Evolutionary conservation across 2,113 vertebrate species (phyloP), one percentile per base, ranked within the genome.

Genomic region (Cryptomyrus ogoouensis): DNA sequence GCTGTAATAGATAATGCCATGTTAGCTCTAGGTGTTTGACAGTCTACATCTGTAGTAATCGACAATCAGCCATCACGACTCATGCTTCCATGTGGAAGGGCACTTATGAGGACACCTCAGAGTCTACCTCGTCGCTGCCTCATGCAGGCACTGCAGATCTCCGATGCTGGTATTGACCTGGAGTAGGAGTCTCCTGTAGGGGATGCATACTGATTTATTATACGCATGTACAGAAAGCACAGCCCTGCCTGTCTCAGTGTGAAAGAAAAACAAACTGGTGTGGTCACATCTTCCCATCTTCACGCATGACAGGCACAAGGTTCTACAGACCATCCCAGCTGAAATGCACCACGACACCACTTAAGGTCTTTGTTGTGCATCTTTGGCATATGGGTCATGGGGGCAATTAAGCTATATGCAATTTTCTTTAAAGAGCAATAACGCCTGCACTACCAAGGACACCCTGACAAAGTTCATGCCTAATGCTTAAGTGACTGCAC

Each of bases 401-500:
- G 74, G 58, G 44, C 56, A 58, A 77, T 70, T 58, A 89, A 91
- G 90, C 88, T 83, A 88, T 89, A 91, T 77, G n/a, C 62, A 70
- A 44, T 80, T 39, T 80, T 80, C 35, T 80, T 80, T 42, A 80
- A 62, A 89, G 80, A 91, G 90, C 90, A 91, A 91, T 91, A 91
- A 89, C 35, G 31, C 83, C 46, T 62, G 21, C 24, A 27, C 80
- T 17, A 49, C 35, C 35, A 15, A 77, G 27, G n/a, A 47, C n/a
- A 88, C 19, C 27, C 35, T 31, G 39, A 3, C 17, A 44, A 17
- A 12, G 9, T 7, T 27, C 74, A 80, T 80, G 74, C 74, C 31
- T 66, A 10, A 31, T 13, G 62, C n/a, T 39, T 77, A 77, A 77
- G 5, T 80, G 74, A 80, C 35, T 39, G 31, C 39, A 42, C 35